phyloP scores from a whole-genome alignment of 2,113 vertebrate genomes.

The sheep (Ovis aries) region ARS-UI_Ramb_v3.0 NC_056056.1:136636501-136637000 shows the following conservation, averaged over 20 bases:
- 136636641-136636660: constrained; percentile 10
- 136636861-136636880: neutral
- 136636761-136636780: constrained; percentile 29
- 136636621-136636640: neutral
- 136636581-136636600: neutral
- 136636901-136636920: neutral
- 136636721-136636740: constrained; percentile 15
- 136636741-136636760: neutral
- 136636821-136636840: neutral
- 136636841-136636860: neutral
- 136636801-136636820: neutral
- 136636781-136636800: constrained; percentile 47
- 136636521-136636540: neutral
- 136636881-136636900: neutral
- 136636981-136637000: constrained; percentile 20
- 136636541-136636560: constrained; percentile 29
- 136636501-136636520: constrained; percentile 25
- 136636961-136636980: neutral
- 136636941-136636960: constrained; percentile 36
- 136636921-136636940: constrained; percentile 47
- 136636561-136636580: neutral
- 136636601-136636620: neutral
- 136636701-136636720: neutral
- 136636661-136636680: constrained; percentile 25
- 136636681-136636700: neutral